Percentiles rank a stretch among this genome's conserved stretches.
Evolutionary conservation across 2,888 invertebrate species (phyloP).

Genomic region (Calliscelio sp.): DNA sequence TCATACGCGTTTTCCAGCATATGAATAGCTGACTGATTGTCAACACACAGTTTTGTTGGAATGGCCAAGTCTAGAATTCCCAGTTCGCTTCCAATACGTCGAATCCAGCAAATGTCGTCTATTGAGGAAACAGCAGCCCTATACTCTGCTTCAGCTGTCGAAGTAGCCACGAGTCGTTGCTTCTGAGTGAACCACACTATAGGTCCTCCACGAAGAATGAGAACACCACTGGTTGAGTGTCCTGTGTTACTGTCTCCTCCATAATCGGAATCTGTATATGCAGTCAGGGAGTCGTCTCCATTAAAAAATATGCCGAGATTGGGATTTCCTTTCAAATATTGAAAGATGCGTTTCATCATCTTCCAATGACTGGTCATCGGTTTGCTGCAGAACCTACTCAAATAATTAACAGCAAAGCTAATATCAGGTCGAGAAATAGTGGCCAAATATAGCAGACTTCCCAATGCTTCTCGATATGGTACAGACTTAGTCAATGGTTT

Average conservation of each 20-base stretch:
- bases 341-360: not conserved
- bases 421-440: not conserved
- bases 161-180: conserved; percentile 25
- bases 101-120: conserved; percentile 4
- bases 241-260: conserved; percentile 47
- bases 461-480: not conserved
- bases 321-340: not conserved
- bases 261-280: conserved; percentile 74
- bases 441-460: not conserved
- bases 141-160: conserved; percentile 78
- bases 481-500: not conserved
- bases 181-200: conserved; percentile 71
- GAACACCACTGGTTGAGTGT: conserved; percentile 51
- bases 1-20: conserved; percentile 78
- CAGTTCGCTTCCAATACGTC: conserved; percentile 70
- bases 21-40: conserved; percentile 78
- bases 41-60: conserved; percentile 76
- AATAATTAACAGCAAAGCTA: not conserved
- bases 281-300: conserved; percentile 63
- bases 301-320: conserved; percentile 74
- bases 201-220: conserved; percentile 74
- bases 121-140: conserved; percentile 76
- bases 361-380: not conserved
- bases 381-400: not conserved
- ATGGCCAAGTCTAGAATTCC: conserved; percentile 55